Percentiles rank a stretch among this genome's conserved stretches.
Conservation (phyloP, 2,888 invertebrate species). For the Linnaemya vulpina region DNA sequence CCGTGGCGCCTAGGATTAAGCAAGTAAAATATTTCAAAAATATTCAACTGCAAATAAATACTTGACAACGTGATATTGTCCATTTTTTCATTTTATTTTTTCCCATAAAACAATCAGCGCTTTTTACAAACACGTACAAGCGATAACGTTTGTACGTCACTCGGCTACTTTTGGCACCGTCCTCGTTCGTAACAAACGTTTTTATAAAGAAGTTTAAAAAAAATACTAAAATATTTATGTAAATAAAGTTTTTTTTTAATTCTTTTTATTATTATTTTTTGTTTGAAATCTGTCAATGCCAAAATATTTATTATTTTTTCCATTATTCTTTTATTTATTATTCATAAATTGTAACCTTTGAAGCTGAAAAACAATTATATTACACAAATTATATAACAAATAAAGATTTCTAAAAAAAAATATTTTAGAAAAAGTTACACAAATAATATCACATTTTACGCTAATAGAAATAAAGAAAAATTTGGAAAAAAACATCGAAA, state of each 20-base stretch:
- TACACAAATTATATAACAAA: conserved; percentile 47
- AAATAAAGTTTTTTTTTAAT: conserved; percentile 2
- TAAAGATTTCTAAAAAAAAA: conserved; percentile 24
- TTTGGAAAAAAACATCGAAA: conserved; percentile 13
- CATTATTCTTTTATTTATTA: conserved; percentile 23
- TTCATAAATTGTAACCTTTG: conserved; percentile 36
- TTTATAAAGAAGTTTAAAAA: not conserved
- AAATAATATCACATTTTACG: conserved; percentile 35
- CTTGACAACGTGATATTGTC: conserved; percentile 1
- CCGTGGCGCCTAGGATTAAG: not conserved
- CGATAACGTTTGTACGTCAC: not conserved
- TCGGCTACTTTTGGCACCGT: not conserved
- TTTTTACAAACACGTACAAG: not conserved
- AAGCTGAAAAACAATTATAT: conserved; percentile 50
- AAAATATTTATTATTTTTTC: conserved; percentile 33
- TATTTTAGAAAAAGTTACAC: conserved; percentile 13
- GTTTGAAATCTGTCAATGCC: conserved; percentile 56
- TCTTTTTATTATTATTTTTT: conserved; percentile 25
- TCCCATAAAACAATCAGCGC: not conserved
- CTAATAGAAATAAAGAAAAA: not conserved
- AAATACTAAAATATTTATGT: not conserved
- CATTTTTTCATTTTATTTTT: not conserved
- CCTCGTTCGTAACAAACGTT: not conserved
- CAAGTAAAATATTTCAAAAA: too few species aligned
- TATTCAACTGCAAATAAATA: not conserved